Conservation (phyloP, 2,113 vertebrate genomes). For the Engraulis encrasicolus region DNA sequence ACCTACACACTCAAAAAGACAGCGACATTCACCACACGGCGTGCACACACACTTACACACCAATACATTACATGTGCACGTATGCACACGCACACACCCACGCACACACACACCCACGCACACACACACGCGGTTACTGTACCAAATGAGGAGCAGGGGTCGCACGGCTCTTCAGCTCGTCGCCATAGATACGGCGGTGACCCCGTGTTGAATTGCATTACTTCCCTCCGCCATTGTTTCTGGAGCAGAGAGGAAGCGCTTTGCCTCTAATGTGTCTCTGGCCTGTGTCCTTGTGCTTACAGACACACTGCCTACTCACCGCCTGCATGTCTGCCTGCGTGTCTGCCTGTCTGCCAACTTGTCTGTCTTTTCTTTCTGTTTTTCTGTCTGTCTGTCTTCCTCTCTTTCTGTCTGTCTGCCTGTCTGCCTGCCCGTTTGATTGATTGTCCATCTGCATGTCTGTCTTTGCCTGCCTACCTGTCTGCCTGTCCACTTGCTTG, state of each 20-base stretch:
- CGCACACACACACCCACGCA: neutral
- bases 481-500: too few species aligned
- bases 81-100: too few species aligned
- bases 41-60: too few species aligned
- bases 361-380: neutral
- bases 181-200: conserved; percentile 44
- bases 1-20: too few species aligned
- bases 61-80: too few species aligned
- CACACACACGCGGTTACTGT: conserved; percentile 38
- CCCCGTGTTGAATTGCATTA: conserved; percentile 58
- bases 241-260: conserved; percentile 62
- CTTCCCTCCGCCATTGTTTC: conserved; percentile 62
- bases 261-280: conserved; percentile 71
- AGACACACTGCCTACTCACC: too few species aligned
- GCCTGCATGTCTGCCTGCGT: neutral
- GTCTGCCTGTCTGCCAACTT: neutral
- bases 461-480: too few species aligned
- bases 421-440: too few species aligned
- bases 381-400: too few species aligned
- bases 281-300: conserved; percentile 72
- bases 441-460: too few species aligned
- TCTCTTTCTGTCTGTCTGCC: too few species aligned
- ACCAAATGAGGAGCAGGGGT: conserved; percentile 22
- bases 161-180: neutral
- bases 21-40: too few species aligned